Evolutionary conservation across 2,113 vertebrate species (phyloP), one percentile per base, ranked within the genome.

Genomic region (Eclectus roratus): DNA sequence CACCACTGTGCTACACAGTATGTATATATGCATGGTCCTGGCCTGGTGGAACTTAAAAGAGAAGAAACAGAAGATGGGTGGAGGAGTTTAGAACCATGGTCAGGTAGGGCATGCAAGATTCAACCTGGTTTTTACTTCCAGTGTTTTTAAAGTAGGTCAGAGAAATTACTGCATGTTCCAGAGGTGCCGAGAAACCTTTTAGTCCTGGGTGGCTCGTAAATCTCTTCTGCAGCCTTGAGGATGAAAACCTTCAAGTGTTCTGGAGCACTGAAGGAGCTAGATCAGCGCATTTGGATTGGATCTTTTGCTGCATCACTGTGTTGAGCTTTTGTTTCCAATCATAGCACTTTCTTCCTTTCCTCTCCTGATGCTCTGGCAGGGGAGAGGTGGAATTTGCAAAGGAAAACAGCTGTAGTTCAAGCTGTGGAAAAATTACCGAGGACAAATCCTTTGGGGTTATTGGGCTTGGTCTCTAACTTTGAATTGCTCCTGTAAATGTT

Each of bases 321-420:
- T 44, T 71, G 76, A 90, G 64, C 56, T 87, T 81, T 87, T 86
- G 33, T 96, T 97, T 91, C 92, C 91, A 91, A 21, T 39, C 3
- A 0, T 13, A 74, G 55, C 31, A 50, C 72, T 87, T 65, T 2
- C 6, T 6, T 87, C 25, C 46, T 80, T 92, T 93, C 64, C 50
- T 78, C 35, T 91, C 21, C 43, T 2, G 3, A 17, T 80, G 46
- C 58, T 86, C 43, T 85, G 71, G 63, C 79, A 49, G 19, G 37
- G 41, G 76, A 37, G 82, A 90, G 53, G 39, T 92, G 80, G 85
- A 94, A 96, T 89, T 90, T 73, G 37, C 55, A 73, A 90, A 93
- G 93, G 85, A 95, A 96, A 94, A 90, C 61, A 93, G 64, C 70
- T 88, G 87, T 56, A 91, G 66, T 80, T 88, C 9, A 72, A 78